A percentile compares a stretch with the other conserved stretches of the same genome.
Conservation (phyloP, 2,888 invertebrate species). For the Athetis lepigone region DNA sequence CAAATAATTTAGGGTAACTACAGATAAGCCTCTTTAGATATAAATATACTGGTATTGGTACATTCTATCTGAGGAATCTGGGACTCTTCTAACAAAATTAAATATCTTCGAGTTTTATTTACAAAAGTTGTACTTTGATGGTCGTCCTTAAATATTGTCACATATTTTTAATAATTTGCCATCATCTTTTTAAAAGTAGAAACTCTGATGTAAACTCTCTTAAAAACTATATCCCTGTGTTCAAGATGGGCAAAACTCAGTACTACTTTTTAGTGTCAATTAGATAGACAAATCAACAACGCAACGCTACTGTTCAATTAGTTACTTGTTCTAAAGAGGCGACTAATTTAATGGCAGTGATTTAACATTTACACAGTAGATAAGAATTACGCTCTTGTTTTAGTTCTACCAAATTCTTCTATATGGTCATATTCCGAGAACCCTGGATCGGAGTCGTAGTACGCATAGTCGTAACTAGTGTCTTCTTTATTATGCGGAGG, state of each 20-base stretch:
- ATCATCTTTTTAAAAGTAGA: constrained; percentile 4
- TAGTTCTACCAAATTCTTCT: constrained; percentile 92
- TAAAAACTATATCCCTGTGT: constrained; percentile 42
- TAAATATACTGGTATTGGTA: constrained; percentile 53
- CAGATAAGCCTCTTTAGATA: constrained; percentile 81
- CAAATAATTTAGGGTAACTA: constrained; percentile 90
- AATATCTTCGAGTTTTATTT: constrained; percentile 57
- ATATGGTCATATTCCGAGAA: constrained; percentile 91
- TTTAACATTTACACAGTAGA: constrained; percentile 57
- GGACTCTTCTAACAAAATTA: constrained; percentile 36
- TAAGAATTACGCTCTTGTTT: constrained; percentile 79
- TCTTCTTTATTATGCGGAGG: constrained; percentile 92
- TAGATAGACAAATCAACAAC: constrained; percentile 34
- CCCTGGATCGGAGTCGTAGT: constrained; percentile 93
- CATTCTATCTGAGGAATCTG: constrained; percentile 45
- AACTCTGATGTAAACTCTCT: constrained; percentile 20
- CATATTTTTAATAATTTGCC: constrained; percentile 3
- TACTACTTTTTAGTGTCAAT: constrained; percentile 32
- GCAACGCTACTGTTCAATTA: constrained; percentile 37
- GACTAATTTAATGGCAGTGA: constrained; percentile 88
- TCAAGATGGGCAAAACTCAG: constrained; percentile 16
- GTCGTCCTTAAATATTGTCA: constrained; percentile 27
- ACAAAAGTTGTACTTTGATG: constrained; percentile 60
- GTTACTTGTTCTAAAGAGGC: constrained; percentile 79
- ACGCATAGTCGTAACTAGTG: constrained; percentile 95